A percentile compares a stretch with the other conserved stretches of the same genome.
phyloP scores from a whole-genome alignment of 2,113 vertebrate genomes.

The Paralichthys olivaceus region DNA sequence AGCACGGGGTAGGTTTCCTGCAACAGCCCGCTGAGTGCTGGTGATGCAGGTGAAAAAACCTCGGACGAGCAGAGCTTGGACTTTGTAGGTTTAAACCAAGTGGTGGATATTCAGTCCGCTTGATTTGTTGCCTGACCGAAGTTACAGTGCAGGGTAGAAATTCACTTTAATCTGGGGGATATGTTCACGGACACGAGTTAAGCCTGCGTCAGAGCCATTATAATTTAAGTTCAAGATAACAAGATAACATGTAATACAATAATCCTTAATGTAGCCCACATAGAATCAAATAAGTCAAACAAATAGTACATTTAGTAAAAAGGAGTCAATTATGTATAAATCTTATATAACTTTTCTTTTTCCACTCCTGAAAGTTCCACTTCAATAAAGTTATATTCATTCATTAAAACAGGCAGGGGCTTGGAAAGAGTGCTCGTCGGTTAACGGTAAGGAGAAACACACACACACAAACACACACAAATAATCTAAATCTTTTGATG shows the following conservation, averaged over 20 bases:
- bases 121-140: neutral
- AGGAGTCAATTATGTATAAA: neutral
- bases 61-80: neutral
- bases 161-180: neutral
- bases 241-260: neutral
- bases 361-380: slow-evolving; percentile 19
- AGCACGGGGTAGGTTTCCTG: slow-evolving; percentile 34
- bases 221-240: neutral
- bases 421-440: slow-evolving; percentile 21
- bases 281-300: neutral
- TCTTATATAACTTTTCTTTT: neutral
- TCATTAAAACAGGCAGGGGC: slow-evolving; percentile 15
- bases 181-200: neutral
- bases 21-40: slow-evolving; percentile 28
- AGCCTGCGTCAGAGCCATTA: neutral
- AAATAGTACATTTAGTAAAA: neutral
- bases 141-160: neutral
- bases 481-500: neutral
- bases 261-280: neutral
- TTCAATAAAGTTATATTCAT: neutral
- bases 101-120: neutral
- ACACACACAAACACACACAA: slow-evolving; percentile 6
- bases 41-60: neutral
- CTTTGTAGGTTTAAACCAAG: neutral
- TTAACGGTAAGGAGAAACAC: slow-evolving; percentile 76